phyloP scores from a whole-genome alignment of 2,888 invertebrate genomes.

The Sicus ferrugineus region DNA sequence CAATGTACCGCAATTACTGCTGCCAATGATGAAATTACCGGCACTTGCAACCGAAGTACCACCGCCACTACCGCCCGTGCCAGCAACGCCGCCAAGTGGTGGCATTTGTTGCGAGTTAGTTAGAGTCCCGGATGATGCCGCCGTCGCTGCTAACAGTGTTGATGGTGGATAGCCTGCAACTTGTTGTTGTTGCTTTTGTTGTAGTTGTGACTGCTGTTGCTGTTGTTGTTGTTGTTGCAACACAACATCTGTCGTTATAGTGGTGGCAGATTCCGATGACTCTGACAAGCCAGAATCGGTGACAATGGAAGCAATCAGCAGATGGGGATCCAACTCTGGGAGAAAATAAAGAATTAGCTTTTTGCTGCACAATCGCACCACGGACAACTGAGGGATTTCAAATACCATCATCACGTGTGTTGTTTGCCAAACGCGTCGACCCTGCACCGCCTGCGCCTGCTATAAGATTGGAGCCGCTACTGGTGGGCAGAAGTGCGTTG shows the following conservation, averaged over 20 bases:
- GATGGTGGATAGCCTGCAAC: constrained; percentile 53
- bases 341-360: too few relatives aligned
- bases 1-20: constrained; percentile 57
- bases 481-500: constrained; percentile 46
- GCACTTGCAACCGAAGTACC: constrained; percentile 38
- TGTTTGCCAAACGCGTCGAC: constrained; percentile 58
- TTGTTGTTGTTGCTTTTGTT: constrained; percentile 36
- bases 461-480: constrained; percentile 31
- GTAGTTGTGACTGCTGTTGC: constrained; percentile 31
- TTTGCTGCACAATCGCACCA: too few relatives aligned
- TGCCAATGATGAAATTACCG: constrained; percentile 50
- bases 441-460: constrained; percentile 31
- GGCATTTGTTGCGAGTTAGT: constrained; percentile 54
- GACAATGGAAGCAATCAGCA: constrained; percentile 60
- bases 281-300: constrained; percentile 64
- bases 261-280: constrained; percentile 61
- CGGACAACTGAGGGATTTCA: too few relatives aligned
- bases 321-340: constrained; percentile 46
- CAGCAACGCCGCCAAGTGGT: constrained; percentile 49
- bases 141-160: constrained; percentile 41
- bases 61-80: constrained; percentile 51
- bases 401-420: constrained; percentile 66
- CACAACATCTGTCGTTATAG: constrained; percentile 54
- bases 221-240: constrained; percentile 44
- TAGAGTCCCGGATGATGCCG: constrained; percentile 41